Evolutionary conservation across 2,113 vertebrate species (phyloP), one percentile per base, ranked within the genome.

Genomic region (Ceyx cyanopectus): DNA sequence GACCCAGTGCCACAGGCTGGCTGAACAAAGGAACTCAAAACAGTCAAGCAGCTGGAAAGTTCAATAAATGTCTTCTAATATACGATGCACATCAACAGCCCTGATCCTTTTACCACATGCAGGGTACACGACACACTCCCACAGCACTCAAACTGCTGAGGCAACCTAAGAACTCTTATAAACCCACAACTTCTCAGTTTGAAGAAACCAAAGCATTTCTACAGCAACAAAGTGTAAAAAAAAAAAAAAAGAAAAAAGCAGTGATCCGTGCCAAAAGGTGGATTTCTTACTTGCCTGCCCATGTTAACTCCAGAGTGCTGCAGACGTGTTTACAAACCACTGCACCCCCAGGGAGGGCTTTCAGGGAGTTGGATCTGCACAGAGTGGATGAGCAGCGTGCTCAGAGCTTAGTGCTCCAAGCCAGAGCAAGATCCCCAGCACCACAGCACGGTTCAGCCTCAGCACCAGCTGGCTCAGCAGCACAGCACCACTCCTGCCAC

Each of bases 81-180:
- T 9, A 32, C 46, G 34, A 53, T 1, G 20, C 56, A 60, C 29
- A 69, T 58, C 27, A 85, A 60, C 57, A 78, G 34, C 61, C 40
- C 54, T 84, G 83, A 91, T 81, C 88, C 61, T 95, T 72, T 92
- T 91, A 74, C 56, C 29, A 85, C n/a, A 24, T 6, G 6, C 8
- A 45, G 73, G n/a, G 68, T 37, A 77, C 48, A 54, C 20, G 48
- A 72, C 37, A 30, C 21, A 45, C 54, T 57, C 50, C 69, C 69
- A 67, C 7, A 82, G 81, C 51, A 69, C 63, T 78, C 22, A 56
- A 84, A 53, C 43, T 37, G 45, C 67, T 76, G 62, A 43, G 40
- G 29, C 63, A 90, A 90, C 56, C 61, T 65, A 73, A 9, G 30
- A 89, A 74, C 32, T 45, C 61, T 34, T 56, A n/a, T 7, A 89